Conservation (phyloP, 2,113 vertebrate genomes). For the Campylomormyrus numenius region DNA sequence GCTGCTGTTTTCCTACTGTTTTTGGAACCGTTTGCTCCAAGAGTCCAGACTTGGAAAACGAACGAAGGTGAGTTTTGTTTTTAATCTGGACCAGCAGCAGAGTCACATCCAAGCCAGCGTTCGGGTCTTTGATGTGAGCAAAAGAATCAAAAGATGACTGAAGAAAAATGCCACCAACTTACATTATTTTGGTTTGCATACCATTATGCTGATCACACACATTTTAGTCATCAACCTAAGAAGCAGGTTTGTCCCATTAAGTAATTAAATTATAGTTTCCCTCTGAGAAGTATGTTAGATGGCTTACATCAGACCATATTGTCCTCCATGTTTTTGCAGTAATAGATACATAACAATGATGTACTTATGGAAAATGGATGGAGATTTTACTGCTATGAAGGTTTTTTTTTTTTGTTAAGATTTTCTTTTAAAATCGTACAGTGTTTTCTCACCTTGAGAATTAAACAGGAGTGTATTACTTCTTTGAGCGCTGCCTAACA, state of each 20-base stretch:
- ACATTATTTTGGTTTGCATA: background rate
- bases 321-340: background rate
- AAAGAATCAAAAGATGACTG: background rate
- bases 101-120: background rate
- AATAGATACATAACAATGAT: background rate
- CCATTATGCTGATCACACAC: background rate
- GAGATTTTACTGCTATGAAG: background rate
- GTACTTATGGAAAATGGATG: background rate
- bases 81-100: background rate
- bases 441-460: background rate
- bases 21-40: slow-evolving; percentile 7
- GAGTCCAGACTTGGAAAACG: background rate
- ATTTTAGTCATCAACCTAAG: background rate
- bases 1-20: slow-evolving; percentile 22
- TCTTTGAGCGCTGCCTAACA: background rate
- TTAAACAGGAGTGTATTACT: background rate
- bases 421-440: background rate
- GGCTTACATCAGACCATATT: background rate
- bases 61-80: background rate
- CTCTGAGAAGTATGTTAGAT: background rate
- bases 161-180: background rate
- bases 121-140: background rate
- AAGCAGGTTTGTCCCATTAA: background rate
- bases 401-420: too few species aligned
- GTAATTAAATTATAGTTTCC: background rate